Base-by-base conservation (phyloP, 2,888 invertebrate genomes). In the Drosophila meridionalis region DNA sequence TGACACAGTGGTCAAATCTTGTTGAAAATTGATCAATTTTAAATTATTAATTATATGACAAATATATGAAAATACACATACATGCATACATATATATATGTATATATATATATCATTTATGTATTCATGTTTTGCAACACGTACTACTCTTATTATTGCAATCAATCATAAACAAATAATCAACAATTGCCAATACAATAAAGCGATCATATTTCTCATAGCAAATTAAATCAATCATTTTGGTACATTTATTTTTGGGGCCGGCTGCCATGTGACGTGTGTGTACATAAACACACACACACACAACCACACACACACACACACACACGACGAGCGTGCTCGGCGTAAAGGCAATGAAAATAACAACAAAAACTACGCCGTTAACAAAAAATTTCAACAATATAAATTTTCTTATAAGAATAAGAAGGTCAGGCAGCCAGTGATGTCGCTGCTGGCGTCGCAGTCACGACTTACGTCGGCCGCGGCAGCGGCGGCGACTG, bases 351-450 rank as follows among this genome's bases (percentile, higher is more conserved):
- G 30, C 73, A 73, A 63, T 57, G 58, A 80, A 55, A 63, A 59
- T 40, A 68, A 57, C 32, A 69, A 76, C 61, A 74, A 79, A 66
- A 69, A 76, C 73, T 80, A 80, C 78, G 81, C 50, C 81, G 78
- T 76, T 73, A 69, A 78, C 69, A 73, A 73, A 62, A 55, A 61
- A 43, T 56, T 68, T 77, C 50, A 78, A 68, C 74, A 59, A 71
- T 45, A 47, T 57, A 34, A 20, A 34, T 57, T 73, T 73, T 77
- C 69, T 62, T 69, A 76, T 80, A 76, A 70, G 73, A 78, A 79
- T 72, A 60, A 79, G 78, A 79, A 81, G 82, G 79, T 78, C 82
- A 75, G 75, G 60, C 69, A 63, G 70, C 30, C 58, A 58, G 59
- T 53, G 58, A 64, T 63, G 69, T 42, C 58, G 65, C 45, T 3